Percentiles rank a stretch among this genome's conserved stretches.
Evolutionary conservation across 1,140 invertebrate species (phyloP).

Genomic region (Mercenaria mercenaria): DNA sequence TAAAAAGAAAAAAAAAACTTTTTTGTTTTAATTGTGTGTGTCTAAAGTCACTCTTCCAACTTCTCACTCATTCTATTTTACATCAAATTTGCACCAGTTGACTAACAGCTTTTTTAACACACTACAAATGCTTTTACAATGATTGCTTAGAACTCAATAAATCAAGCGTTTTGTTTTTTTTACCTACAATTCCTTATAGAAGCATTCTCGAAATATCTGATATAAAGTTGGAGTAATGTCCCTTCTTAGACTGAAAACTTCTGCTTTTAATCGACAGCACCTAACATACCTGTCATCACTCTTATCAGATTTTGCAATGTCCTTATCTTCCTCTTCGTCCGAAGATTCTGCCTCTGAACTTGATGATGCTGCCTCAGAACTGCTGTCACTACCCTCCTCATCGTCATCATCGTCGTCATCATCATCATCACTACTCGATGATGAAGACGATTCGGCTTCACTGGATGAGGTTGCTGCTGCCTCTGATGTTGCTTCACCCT

Average conservation of each 20-base stretch:
- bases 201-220: no score
- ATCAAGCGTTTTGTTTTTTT: no score
- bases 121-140: no score
- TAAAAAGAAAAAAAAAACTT: not conserved
- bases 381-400: constrained; percentile 66
- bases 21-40: not conserved
- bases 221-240: no score
- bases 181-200: no score
- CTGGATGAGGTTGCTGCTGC: constrained; percentile 27
- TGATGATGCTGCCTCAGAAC: constrained; percentile 63
- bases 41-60: no score
- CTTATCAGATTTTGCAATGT: constrained; percentile 61
- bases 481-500: constrained; percentile 50
- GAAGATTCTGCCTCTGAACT: constrained; percentile 58
- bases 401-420: constrained; percentile 73
- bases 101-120: no score
- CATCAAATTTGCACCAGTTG: no score
- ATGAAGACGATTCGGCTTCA: constrained; percentile 42
- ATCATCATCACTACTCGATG: constrained; percentile 18
- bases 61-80: no score
- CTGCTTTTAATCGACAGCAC: no score
- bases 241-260: no score
- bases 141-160: no score
- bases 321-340: constrained; percentile 75
- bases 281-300: constrained; percentile 35